These are phyloP conservation scores for Pteronotus mesoamericanus DNA, from an alignment of 2,797 vertebrate species.

Conservation along the genomic window DNA sequence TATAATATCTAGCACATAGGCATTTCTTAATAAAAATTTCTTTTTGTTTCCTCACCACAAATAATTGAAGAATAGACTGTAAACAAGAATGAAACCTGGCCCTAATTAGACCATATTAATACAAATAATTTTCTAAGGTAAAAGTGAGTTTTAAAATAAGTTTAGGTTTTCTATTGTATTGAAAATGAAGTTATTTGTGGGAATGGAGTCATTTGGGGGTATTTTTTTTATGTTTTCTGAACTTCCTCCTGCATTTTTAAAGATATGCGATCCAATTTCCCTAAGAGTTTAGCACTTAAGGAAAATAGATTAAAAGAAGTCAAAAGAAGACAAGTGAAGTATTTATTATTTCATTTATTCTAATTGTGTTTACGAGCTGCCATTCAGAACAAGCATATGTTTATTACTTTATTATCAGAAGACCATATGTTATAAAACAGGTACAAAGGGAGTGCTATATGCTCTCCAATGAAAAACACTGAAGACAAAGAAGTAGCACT, in stretches of 20 bases:
- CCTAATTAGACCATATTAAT: neutral
- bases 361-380: neutral
- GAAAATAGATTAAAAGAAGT: neutral
- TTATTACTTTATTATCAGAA: neutral
- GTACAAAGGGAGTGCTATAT: neutral
- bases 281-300: neutral
- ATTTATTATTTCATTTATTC: conserved; percentile 20
- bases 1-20: neutral
- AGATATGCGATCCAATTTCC: neutral
- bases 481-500: neutral
- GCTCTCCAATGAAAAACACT: neutral
- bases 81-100: neutral
- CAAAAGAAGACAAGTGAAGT: neutral
- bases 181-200: neutral
- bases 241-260: neutral
- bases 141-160: neutral
- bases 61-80: neutral
- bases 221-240: neutral
- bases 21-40: neutral
- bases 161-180: neutral
- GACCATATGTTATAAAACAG: neutral
- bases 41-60: neutral
- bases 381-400: neutral
- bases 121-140: conserved; percentile 14
- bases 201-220: neutral